Conservation (phyloP, 2,888 invertebrate genomes). For the Cecidostiba fungosa region DNA sequence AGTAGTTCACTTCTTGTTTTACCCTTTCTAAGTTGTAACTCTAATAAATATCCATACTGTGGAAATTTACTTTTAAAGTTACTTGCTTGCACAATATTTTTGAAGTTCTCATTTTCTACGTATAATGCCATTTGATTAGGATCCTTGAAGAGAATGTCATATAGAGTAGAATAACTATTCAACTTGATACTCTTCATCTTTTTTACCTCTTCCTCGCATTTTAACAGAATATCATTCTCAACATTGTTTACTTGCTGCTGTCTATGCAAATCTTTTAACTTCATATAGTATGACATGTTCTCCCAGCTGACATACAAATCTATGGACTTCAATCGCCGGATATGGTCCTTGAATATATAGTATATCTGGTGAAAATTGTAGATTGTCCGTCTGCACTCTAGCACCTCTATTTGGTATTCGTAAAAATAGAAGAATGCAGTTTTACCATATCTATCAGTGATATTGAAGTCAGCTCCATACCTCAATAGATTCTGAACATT, state of each 20-base stretch:
- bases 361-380: constrained; percentile 30
- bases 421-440: constrained; percentile 42
- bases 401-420: constrained; percentile 33
- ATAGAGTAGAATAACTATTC: constrained; percentile 36
- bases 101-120: constrained; percentile 40
- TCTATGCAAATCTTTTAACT: constrained; percentile 1
- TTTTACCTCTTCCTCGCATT: constrained; percentile 41
- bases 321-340: constrained; percentile 16
- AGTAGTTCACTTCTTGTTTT: constrained; percentile 36
- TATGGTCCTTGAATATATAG: constrained; percentile 40
- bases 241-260: neutral
- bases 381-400: neutral
- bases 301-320: constrained; percentile 30
- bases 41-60: constrained; percentile 44
- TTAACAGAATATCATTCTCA: constrained; percentile 17
- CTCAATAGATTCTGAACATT: constrained; percentile 31
- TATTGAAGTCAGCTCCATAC: constrained; percentile 44
- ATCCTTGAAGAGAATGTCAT: constrained; percentile 50
- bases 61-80: constrained; percentile 44
- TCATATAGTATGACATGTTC: constrained; percentile 24
- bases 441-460: constrained; percentile 13
- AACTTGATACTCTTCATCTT: constrained; percentile 44
- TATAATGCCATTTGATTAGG: constrained; percentile 46
- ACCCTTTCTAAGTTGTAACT: constrained; percentile 50
- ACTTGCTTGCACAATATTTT: constrained; percentile 13